Evolutionary conservation across 1,140 invertebrate genomes (phyloP), one percentile per base, ranked within the genome.

Genomic region (Drosophila carrolli): DNA sequence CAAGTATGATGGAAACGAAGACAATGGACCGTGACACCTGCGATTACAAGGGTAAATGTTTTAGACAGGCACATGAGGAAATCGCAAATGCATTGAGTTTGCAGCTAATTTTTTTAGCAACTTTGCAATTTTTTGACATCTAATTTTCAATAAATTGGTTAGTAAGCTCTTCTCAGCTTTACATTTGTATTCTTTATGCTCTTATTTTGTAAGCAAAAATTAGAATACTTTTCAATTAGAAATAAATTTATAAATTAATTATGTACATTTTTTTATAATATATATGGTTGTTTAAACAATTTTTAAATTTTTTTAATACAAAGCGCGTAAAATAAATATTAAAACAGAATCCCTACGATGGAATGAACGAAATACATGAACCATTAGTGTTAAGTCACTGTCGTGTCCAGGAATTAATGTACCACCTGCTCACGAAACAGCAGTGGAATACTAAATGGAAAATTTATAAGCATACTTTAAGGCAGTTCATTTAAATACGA

Each of bases 391-490:
- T 0, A 32, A 9, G 5, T 0, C 10, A 85, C 77, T 78, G 47
- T 84, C 19, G 27, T 43, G 46, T 59, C 54, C 23, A 35, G 8
- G 1, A 14, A 56, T 38, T 11, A 13, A 7, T 23, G 35, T 13
- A 9, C n/a, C 35, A 40, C 38, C 38, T 16, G 46, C 46, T 9
- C 5, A 11, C n/a, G 27, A 6, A n/a, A 35, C 46, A 23, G n/a
- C 19, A 50, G 13, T 32, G 11, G 14, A 11, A 35, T 38, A n/a
- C 3, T 16, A 0, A 37, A n/a, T n/a, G 5, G 4, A 35, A 11
- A 59, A 38, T 50, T 75, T 40, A 37, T 46, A n/a, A 74, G 84
- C 83, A 86, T 80, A 73, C 83, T 88, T 77, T 63, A 11, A 27
- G 75, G 83, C 83, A 47, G 60, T 35, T 51, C 6, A n/a, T 41